These are phyloP conservation scores for Enteromius unitaeniatus DNA, from an alignment of 2,797 vertebrate genomes.

Conservation along the genomic window DNA sequence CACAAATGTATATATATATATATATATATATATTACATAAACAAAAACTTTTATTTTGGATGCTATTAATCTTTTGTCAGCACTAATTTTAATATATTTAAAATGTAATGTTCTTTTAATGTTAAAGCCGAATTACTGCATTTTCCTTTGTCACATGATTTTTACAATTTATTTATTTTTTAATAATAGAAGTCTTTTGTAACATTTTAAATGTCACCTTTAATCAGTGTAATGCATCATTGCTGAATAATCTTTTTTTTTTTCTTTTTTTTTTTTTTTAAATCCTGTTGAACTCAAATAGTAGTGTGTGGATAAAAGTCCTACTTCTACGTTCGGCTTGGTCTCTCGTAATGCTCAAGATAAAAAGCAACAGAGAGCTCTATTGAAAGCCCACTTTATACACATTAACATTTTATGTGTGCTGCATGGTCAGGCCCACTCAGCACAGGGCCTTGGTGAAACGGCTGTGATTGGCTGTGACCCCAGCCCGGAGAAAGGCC, in stretches of 20 bases:
- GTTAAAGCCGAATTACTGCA: no score
- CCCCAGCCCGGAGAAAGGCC: constrained; percentile 41
- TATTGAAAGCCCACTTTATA: constrained; percentile 37
- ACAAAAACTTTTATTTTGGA: no score
- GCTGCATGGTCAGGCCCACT: constrained; percentile 34
- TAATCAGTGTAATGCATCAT: neutral
- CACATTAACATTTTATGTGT: constrained; percentile 58
- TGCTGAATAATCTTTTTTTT: neutral
- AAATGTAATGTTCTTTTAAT: no score
- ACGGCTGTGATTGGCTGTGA: constrained; percentile 32
- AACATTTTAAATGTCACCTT: neutral
- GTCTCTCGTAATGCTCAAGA: constrained; percentile 26
- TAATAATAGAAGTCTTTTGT: neutral
- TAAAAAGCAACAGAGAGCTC: constrained; percentile 48
- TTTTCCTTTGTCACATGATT: neutral
- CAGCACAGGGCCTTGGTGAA: constrained; percentile 38
- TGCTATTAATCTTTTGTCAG: no score
- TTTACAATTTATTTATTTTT: neutral
- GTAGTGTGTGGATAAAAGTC: neutral
- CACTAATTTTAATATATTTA: no score
- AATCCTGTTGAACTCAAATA: neutral
- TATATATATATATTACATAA: no score
- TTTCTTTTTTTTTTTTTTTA: no score
- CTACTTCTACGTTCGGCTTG: neutral
- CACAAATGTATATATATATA: no score